Conservation (phyloP, 2,797 vertebrate species). For the Leuciscus waleckii region DNA sequence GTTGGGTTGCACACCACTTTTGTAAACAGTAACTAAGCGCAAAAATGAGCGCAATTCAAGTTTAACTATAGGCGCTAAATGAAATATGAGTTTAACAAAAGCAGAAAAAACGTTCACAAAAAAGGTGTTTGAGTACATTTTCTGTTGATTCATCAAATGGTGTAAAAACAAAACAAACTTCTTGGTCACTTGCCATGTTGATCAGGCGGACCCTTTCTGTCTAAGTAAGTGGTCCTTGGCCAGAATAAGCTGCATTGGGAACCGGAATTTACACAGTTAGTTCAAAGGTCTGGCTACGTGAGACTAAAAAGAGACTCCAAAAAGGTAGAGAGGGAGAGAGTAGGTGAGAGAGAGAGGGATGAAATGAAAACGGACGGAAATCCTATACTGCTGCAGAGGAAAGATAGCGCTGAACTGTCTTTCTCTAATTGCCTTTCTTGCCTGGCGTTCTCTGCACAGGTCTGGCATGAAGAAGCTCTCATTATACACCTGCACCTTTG, state of each 20-base stretch:
- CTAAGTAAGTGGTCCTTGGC: slow-evolving; percentile 9
- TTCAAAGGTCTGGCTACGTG: not conserved
- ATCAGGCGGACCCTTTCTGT: not conserved
- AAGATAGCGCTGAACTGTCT: slow-evolving; percentile 56
- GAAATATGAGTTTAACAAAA: not conserved
- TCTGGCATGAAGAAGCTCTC: slow-evolving; percentile 60
- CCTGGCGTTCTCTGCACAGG: slow-evolving; percentile 55
- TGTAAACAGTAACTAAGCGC: not conserved
- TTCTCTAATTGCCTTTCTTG: slow-evolving; percentile 63
- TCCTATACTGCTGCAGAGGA: slow-evolving; percentile 52
- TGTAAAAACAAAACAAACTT: not conserved
- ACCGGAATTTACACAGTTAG: not conserved
- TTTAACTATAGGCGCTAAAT: not conserved
- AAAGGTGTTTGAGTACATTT: not conserved
- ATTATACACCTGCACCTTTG: slow-evolving; percentile 64
- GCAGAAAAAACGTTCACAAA: not conserved
- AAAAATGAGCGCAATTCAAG: not conserved
- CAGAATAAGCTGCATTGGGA: not conserved
- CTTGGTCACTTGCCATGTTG: not conserved
- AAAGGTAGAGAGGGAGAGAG: not conserved
- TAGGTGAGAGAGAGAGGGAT: not conserved
- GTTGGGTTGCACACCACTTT: not conserved
- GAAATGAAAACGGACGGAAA: slow-evolving; percentile 40
- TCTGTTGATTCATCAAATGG: not conserved
- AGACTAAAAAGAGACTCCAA: not conserved